Conservation (phyloP, 1,140 invertebrate genomes). For the Pseudomyrmex concolor region DNA sequence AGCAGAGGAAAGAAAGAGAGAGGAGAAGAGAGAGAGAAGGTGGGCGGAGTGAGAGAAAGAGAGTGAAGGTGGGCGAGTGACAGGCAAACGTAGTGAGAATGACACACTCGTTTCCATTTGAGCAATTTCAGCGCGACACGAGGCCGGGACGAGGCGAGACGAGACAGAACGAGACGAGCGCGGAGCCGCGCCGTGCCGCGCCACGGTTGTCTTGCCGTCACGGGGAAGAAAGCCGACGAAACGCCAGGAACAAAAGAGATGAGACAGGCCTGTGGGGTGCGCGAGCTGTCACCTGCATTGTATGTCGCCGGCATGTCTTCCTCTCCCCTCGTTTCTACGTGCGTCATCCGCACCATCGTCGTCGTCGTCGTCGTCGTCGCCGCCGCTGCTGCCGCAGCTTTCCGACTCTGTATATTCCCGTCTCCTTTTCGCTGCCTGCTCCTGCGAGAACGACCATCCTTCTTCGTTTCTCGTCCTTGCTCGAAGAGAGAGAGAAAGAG, state of each 20-base stretch:
- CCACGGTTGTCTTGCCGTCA: conserved; percentile 72
- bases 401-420: conserved; percentile 4
- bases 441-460: conserved; percentile 22
- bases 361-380: neutral
- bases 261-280: conserved; percentile 71
- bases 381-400: conserved; percentile 26
- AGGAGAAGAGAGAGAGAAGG: neutral
- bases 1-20: neutral
- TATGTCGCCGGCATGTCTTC: conserved; percentile 67
- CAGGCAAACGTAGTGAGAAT: conserved; percentile 75
- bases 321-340: conserved; percentile 2
- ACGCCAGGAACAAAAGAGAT: conserved; percentile 73
- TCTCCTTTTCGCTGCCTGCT: conserved; percentile 27
- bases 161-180: conserved; percentile 48
- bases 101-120: conserved; percentile 78
- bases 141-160: conserved; percentile 63
- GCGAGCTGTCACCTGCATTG: conserved; percentile 82
- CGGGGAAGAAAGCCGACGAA: conserved; percentile 75
- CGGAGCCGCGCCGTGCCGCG: conserved; percentile 51
- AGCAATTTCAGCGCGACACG: conserved; percentile 77
- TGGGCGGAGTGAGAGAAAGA: neutral
- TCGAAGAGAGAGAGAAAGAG: neutral
- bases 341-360: neutral
- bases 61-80: conserved; percentile 65
- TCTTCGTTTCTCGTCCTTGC: conserved; percentile 33